phyloP scores from a whole-genome alignment of 2,888 invertebrate species.

The Limnephilus rhombicus region DNA sequence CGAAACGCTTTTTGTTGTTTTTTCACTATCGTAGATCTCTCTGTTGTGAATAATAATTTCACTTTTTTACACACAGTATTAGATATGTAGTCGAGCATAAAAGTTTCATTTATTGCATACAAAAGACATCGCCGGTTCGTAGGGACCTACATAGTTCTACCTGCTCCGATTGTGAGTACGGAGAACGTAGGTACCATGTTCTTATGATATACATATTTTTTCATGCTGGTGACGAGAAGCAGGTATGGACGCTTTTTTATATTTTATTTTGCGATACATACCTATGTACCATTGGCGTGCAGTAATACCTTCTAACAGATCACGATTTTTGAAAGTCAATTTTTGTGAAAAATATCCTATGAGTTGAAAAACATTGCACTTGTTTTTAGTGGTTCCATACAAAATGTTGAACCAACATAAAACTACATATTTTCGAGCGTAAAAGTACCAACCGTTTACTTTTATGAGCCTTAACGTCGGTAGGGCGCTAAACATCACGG shows the following conservation, averaged over 20 bases:
- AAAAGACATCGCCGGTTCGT: background rate
- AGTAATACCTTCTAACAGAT: background rate
- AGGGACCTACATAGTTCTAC: background rate
- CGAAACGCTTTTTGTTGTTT: background rate
- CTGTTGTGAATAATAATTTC: background rate
- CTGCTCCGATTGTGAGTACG: background rate
- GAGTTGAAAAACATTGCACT: background rate
- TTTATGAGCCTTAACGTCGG: background rate
- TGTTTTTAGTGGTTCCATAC: background rate
- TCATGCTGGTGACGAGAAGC: background rate
- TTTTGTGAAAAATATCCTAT: background rate
- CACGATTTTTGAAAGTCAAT: background rate
- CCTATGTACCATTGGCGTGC: background rate
- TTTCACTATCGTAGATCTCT: background rate
- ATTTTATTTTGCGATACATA: background rate
- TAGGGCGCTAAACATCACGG: background rate
- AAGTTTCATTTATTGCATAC: slow-evolving; percentile 1
- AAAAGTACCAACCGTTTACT: background rate
- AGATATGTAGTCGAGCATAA: background rate
- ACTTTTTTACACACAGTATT: background rate
- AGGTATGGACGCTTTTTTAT: background rate
- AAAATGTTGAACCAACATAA: background rate
- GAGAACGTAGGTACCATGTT: background rate
- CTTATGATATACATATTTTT: background rate
- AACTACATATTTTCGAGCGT: background rate